Percentiles rank a stretch among this genome's conserved stretches.
These are phyloP conservation scores for Lasioglossum malachurum DNA, from an alignment of 2,888 invertebrate species.

Conservation along the genomic window DNA sequence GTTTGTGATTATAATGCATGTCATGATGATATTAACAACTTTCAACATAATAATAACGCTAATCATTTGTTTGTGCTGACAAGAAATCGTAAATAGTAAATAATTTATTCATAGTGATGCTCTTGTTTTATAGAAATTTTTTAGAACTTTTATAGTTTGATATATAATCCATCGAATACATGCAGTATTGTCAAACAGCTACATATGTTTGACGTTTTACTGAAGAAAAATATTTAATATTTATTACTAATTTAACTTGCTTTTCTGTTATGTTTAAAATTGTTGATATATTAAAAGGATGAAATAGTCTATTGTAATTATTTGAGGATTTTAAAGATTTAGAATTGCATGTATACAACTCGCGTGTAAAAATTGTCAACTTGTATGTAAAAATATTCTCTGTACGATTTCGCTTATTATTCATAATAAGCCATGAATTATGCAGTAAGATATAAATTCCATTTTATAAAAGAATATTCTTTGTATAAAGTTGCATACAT, in stretches of 20 bases:
- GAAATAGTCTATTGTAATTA: slow-evolving; percentile 23
- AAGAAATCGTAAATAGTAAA: not conserved
- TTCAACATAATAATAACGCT: not conserved
- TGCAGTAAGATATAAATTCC: not conserved
- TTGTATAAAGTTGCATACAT: slow-evolving; percentile 15
- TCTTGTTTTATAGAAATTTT: not conserved
- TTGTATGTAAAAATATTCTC: not conserved
- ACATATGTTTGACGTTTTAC: slow-evolving; percentile 31
- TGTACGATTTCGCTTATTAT: not conserved
- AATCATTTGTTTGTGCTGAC: not conserved
- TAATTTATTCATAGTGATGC: slow-evolving; percentile 1
- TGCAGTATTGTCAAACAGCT: slow-evolving; percentile 51
- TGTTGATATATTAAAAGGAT: slow-evolving; percentile 31
- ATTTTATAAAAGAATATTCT: not conserved
- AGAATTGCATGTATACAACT: slow-evolving; percentile 35
- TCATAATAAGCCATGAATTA: not conserved
- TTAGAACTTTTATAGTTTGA: not conserved
- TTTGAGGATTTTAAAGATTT: slow-evolving; percentile 12
- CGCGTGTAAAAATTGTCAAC: too few species aligned
- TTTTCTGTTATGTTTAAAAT: slow-evolving; percentile 42
- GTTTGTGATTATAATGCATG: slow-evolving; percentile 51
- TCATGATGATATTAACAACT: not conserved
- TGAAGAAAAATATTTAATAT: slow-evolving; percentile 39
- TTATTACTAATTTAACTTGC: slow-evolving; percentile 49
- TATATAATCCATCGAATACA: slow-evolving; percentile 9